phyloP scores from a whole-genome alignment of 2,888 invertebrate species.

The Leptura quadrifasciata region DNA sequence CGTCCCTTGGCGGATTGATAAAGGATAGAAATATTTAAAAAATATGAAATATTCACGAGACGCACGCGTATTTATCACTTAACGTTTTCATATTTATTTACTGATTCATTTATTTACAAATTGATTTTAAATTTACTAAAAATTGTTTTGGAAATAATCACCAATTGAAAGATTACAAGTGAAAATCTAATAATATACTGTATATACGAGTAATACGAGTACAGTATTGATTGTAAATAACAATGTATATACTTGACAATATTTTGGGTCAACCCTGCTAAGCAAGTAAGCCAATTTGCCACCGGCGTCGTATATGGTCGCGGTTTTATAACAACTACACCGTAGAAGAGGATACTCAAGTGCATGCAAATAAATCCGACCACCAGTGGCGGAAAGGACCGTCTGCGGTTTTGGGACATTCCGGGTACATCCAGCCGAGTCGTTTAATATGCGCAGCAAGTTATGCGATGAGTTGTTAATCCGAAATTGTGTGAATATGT shows the following conservation, averaged over 20 bases:
- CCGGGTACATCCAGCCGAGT: constrained; percentile 14
- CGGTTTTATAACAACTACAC: not conserved
- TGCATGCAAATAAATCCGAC: constrained; percentile 35
- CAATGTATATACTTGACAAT: not conserved
- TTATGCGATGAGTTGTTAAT: constrained; percentile 61
- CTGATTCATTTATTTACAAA: no score
- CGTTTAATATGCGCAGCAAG: constrained; percentile 59
- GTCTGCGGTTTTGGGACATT: constrained; percentile 46
- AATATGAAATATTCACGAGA: no score
- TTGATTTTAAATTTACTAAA: no score
- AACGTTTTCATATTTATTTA: no score
- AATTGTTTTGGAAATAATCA: no score
- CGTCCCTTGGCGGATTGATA: not conserved
- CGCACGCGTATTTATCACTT: no score
- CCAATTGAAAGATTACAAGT: no score
- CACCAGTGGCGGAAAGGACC: constrained; percentile 40
- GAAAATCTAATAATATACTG: no score
- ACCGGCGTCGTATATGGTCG: not conserved
- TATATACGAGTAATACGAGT: no score
- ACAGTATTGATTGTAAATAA: not conserved
- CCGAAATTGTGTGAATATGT: constrained; percentile 61
- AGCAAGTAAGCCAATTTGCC: not conserved
- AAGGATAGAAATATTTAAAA: no score
- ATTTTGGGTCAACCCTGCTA: not conserved
- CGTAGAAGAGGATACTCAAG: not conserved